These are phyloP conservation scores for Potamilus streckersoni DNA, from an alignment of 1,140 invertebrate genomes.

Conservation along the genomic window DNA sequence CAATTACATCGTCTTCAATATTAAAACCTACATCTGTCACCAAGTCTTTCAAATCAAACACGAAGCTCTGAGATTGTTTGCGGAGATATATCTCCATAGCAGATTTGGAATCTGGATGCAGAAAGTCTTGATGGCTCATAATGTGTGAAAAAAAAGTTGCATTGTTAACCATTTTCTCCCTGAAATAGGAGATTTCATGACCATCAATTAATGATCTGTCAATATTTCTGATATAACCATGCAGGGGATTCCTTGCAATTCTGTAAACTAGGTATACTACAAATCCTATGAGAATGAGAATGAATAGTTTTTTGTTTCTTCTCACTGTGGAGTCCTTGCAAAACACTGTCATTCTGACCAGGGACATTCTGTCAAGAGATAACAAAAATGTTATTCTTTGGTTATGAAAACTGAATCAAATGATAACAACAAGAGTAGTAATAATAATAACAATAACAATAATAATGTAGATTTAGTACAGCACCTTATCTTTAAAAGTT, in stretches of 20 bases:
- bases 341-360: too few species aligned
- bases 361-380: too few species aligned
- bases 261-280: background rate
- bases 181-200: constrained; percentile 16
- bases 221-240: background rate
- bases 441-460: too few species aligned
- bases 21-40: constrained; percentile 8
- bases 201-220: constrained; percentile 13
- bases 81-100: constrained; percentile 20
- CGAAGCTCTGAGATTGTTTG: background rate
- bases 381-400: too few species aligned
- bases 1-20: constrained; percentile 22
- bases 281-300: background rate
- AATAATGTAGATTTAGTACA: too few species aligned
- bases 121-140: constrained; percentile 7
- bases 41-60: background rate
- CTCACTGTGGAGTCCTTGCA: constrained; percentile 1
- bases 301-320: constrained; percentile 12
- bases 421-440: too few species aligned
- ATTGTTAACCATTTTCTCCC: constrained; percentile 13
- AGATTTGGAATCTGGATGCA: background rate
- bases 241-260: background rate
- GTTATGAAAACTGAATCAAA: too few species aligned
- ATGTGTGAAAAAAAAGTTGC: constrained; percentile 13
- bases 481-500: too few species aligned